Conservation (phyloP, 2,113 vertebrate genomes). For the Herpailurus yagouaroundi region DNA sequence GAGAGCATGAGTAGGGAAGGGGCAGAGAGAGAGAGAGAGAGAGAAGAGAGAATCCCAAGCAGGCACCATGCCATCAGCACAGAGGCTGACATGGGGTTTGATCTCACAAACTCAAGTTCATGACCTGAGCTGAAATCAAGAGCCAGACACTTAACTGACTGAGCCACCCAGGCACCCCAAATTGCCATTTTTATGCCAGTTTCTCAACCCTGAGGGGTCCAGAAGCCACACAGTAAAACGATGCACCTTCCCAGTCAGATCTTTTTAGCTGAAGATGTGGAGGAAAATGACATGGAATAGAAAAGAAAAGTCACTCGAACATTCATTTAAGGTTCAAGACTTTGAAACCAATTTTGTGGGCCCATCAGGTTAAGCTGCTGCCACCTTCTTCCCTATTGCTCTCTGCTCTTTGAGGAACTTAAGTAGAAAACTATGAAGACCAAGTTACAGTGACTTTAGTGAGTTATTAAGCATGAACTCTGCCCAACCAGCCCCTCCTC, state of each 20-base stretch:
- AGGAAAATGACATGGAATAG: neutral
- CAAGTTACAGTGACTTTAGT: neutral
- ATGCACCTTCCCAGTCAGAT: neutral
- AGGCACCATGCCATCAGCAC: no score
- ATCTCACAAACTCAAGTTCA: no score
- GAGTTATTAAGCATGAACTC: neutral
- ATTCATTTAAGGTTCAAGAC: neutral
- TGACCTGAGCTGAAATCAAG: no score
- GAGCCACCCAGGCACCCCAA: no score
- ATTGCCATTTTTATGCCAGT: neutral
- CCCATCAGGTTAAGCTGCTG: neutral
- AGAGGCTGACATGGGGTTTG: no score
- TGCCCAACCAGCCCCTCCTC: neutral
- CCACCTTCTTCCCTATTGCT: neutral
- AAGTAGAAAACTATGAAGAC: neutral
- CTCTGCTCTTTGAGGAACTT: neutral
- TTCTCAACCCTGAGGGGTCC: neutral
- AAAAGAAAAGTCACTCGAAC: neutral
- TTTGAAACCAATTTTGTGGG: neutral
- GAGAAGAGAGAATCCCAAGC: no score
- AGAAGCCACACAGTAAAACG: neutral
- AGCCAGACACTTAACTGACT: no score
- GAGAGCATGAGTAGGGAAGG: no score
- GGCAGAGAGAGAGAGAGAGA: no score
- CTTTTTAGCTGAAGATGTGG: neutral